Evolutionary conservation across 2,888 invertebrate species (phyloP).

Genomic region (Lasioglossum malachurum): DNA sequence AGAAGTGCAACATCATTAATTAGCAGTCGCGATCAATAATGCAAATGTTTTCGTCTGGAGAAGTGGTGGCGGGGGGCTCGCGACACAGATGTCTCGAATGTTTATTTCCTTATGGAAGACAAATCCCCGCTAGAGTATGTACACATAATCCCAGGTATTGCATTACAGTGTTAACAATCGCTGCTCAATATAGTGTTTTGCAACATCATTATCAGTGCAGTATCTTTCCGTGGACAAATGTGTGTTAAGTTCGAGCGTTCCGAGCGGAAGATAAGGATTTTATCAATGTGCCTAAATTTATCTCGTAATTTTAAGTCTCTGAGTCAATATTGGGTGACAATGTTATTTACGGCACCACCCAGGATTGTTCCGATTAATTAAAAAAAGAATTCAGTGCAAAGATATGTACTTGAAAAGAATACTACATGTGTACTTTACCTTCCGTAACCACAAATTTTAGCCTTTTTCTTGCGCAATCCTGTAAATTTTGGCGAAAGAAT

Average conservation of each 20-base stretch:
- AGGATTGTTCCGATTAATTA: no score
- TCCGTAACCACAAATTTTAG: no score
- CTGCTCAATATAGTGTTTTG: slow-evolving; percentile 7
- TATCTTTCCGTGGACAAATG: slow-evolving; percentile 4
- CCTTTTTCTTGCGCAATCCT: no score
- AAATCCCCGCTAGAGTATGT: neutral
- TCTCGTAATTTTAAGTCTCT: no score
- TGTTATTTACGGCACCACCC: no score
- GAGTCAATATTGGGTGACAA: no score
- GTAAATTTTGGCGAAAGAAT: no score
- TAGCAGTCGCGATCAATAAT: slow-evolving; percentile 6
- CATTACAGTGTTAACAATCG: slow-evolving; percentile 13
- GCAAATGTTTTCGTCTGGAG: slow-evolving; percentile 36
- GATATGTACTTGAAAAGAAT: no score
- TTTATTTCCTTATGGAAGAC: neutral
- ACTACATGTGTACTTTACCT: no score
- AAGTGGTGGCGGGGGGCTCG: neutral
- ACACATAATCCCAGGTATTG: neutral
- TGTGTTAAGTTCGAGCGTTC: neutral
- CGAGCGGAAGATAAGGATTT: neutral
- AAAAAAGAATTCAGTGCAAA: no score
- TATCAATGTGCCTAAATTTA: neutral
- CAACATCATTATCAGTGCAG: neutral
- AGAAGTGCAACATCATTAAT: neutral
- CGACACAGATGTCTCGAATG: slow-evolving; percentile 21